Base-by-base conservation (phyloP, 2,797 vertebrate species). In the Hypotaenidia okinawae region DNA sequence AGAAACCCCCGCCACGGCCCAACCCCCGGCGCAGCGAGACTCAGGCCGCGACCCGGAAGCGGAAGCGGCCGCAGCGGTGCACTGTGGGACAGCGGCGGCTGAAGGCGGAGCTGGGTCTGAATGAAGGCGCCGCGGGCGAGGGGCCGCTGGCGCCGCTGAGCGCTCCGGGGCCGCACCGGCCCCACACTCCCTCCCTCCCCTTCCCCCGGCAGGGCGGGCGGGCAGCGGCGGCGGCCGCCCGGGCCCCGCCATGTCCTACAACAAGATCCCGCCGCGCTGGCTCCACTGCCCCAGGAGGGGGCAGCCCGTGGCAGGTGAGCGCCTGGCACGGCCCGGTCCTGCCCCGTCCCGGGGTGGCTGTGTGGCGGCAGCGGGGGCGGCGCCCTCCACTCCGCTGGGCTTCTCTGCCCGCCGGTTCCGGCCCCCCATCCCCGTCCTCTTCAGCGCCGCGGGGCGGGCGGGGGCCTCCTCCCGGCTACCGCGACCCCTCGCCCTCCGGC, bases 181-280 rank as follows among this genome's bases (percentile, higher is more conserved):
- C 16, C 62, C 35, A 28, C 35, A 10, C 43, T 28, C 54, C 41
- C 2, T 10, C 39, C 62, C 41, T 28, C 21, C 24, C 13, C 13
- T 15, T 27, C 35, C 61, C 25, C n/a, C 8, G 22, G 22, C 22
- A 23, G 23, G 47, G 58, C 52, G 39, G 80, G 45, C 16, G 49
- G 57, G 77, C 33, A 19, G 64, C 35, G 75, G 59, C 35, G 37
- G 78, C 39, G 39, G 68, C 68, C 11, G 39, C 67, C 51, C 28
- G 63, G 80, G 93, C 51, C 27, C 73, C 82, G 94, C 54, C 81
- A 99, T 99, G 99, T 98, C 99, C 95, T 98, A 99, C 95, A 98
- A 97, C 97, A 99, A 98, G 97, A 98, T 99, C 89, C 99, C 99
- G 94, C 99, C 99, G 88, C 98, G 99, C 83, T 99, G 99, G 99